Percentiles rank a stretch among this genome's conserved stretches.
Conservation (phyloP, 2,113 vertebrate genomes). For the Sigmodon hispidus region DNA sequence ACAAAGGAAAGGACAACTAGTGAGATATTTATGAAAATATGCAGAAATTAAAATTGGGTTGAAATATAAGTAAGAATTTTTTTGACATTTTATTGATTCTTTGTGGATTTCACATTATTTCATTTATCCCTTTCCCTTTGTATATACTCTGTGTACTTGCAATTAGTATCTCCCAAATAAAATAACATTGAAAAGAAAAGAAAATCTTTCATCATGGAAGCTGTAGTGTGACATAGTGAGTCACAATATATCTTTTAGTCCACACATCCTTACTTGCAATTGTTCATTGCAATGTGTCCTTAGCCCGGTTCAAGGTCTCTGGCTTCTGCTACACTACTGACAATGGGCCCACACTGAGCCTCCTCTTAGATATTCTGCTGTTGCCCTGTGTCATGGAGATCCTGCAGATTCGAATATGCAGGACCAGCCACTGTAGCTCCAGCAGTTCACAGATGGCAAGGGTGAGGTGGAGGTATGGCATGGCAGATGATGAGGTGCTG, state of each 20-base stretch:
- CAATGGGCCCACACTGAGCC: neutral
- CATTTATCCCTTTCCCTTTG: neutral
- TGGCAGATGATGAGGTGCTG: no score
- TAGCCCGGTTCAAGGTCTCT: neutral
- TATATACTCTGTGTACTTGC: neutral
- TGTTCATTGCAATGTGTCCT: neutral
- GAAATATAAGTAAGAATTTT: neutral
- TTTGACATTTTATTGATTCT: neutral
- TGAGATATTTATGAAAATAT: neutral
- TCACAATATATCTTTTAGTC: neutral
- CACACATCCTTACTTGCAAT: neutral
- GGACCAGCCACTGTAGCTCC: no score
- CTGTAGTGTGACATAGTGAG: neutral
- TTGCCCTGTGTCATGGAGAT: neutral
- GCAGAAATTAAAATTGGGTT: neutral
- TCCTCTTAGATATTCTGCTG: neutral
- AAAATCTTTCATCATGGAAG: neutral
- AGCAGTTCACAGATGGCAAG: no score
- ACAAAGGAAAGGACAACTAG: neutral
- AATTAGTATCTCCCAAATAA: neutral
- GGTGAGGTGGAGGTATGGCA: no score
- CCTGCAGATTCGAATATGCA: no score
- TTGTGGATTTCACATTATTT: neutral
- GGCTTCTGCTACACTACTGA: neutral
- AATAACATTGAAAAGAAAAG: neutral